Evolutionary conservation across 1,140 invertebrate genomes (phyloP).

Genomic region (Neotoxoptera formosana): DNA sequence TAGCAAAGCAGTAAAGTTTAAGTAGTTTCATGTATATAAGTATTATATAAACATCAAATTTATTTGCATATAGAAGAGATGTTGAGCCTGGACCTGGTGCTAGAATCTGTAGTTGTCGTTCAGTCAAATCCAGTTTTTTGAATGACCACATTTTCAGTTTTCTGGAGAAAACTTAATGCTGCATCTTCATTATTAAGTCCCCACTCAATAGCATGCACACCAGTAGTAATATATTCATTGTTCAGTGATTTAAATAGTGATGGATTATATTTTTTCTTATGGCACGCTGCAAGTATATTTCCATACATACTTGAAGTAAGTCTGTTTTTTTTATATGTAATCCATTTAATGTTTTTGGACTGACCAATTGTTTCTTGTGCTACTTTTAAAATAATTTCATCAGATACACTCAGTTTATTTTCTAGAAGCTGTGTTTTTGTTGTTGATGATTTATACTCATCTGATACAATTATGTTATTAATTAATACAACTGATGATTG

Average conservation of each 20-base stretch:
- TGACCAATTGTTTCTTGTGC: not conserved
- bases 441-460: not conserved
- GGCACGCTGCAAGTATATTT: not conserved
- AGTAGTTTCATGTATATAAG: no score
- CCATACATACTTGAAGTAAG: not conserved
- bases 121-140: no score
- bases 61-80: no score
- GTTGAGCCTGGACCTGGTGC: no score
- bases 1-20: no score
- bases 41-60: no score
- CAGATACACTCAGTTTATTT: not conserved
- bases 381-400: not conserved
- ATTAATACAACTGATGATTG: not conserved
- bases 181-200: no score
- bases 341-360: not conserved
- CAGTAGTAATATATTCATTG: not conserved
- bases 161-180: no score
- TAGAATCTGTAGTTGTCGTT: not conserved
- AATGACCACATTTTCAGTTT: no score
- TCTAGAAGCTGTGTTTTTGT: not conserved
- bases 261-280: not conserved
- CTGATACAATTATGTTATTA: not conserved
- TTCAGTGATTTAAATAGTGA: not conserved
- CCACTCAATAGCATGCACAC: no score
- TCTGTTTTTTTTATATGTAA: not conserved